These are phyloP conservation scores for Nibea albiflora DNA, from an alignment of 2,113 vertebrate species.

Conservation along the genomic window DNA sequence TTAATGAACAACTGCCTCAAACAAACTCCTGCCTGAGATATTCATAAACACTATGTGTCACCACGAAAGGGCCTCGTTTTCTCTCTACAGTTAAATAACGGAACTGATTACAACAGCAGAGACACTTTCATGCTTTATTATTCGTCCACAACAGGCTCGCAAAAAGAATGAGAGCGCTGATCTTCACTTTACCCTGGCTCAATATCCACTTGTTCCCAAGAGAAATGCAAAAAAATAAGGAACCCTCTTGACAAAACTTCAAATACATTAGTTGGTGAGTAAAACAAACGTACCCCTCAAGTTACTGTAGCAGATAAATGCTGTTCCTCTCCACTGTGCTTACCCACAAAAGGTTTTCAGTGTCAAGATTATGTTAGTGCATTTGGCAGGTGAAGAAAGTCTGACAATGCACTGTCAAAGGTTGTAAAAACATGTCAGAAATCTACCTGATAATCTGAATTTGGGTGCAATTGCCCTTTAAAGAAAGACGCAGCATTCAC, in stretches of 20 bases:
- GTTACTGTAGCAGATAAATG: neutral
- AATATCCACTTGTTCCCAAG: too few species aligned
- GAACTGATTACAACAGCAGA: neutral
- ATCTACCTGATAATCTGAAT: neutral
- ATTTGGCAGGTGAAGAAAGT: neutral
- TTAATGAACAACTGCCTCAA: conserved; percentile 5
- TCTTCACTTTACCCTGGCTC: too few species aligned
- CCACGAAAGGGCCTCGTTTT: neutral
- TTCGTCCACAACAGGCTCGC: neutral
- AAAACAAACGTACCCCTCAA: neutral
- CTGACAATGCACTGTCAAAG: too few species aligned
- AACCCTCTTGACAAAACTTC: neutral
- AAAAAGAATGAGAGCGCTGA: neutral
- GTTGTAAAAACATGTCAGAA: neutral
- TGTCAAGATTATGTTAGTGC: neutral
- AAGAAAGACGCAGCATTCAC: neutral
- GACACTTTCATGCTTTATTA: neutral
- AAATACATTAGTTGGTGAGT: neutral
- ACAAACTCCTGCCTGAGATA: conserved; percentile 13
- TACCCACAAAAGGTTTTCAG: neutral
- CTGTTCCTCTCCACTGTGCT: neutral
- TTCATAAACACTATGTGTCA: conserved; percentile 17
- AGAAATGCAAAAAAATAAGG: too few species aligned
- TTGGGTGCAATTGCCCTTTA: neutral
- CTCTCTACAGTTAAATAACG: neutral